A percentile compares a stretch with the other conserved stretches of the same genome.
Conservation (phyloP, 2,113 vertebrate genomes). For the Catagonus wagneri region DNA sequence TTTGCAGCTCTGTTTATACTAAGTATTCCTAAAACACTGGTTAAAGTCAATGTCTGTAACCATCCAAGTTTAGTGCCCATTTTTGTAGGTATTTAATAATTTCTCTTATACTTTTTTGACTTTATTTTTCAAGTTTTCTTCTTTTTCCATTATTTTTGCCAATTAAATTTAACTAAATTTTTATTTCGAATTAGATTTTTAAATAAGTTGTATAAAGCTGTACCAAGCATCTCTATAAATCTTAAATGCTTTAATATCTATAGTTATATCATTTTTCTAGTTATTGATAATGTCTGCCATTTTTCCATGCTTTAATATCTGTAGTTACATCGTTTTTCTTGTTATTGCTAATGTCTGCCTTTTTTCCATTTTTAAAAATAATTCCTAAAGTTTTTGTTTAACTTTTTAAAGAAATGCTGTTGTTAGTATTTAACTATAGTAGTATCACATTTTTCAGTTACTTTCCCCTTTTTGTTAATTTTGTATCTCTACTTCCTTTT, state of each 20-base stretch:
- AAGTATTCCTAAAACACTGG: neutral
- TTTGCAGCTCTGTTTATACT: neutral
- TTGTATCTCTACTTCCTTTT: neutral
- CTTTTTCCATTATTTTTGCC: neutral
- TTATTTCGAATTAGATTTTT: neutral
- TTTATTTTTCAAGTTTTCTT: neutral
- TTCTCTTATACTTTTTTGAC: neutral
- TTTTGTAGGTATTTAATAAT: neutral
- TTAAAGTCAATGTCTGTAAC: neutral
- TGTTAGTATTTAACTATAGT: neutral
- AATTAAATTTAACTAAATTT: neutral
- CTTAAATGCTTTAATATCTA: neutral
- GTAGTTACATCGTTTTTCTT: neutral
- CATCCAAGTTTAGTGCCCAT: neutral
- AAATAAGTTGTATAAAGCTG: neutral
- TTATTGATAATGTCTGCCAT: neutral
- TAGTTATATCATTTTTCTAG: neutral
- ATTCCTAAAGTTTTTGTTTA: neutral
- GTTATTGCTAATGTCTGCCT: neutral
- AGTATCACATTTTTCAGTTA: neutral
- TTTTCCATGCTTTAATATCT: too few species aligned
- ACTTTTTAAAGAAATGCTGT: neutral
- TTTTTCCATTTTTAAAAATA: neutral
- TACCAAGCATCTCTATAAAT: neutral
- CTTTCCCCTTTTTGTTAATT: neutral